Base-by-base conservation (phyloP, 2,797 vertebrate genomes). In the Acipenser transmontanus region DNA sequence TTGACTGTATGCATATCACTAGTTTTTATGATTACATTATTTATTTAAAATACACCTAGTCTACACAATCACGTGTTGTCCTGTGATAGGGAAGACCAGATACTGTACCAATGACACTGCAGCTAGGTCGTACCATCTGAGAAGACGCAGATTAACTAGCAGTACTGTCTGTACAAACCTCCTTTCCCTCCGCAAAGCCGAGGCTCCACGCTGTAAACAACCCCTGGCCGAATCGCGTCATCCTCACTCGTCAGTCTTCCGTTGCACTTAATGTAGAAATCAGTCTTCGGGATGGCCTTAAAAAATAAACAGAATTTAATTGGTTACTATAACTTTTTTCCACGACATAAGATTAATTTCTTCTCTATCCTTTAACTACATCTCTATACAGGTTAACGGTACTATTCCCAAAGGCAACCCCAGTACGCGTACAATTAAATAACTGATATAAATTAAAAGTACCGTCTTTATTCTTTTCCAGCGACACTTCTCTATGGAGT, bases 141-240 rank as follows among this genome's bases (percentile, higher is more conserved):
- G 5, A 52, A 8, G 12, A 8, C 5, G 8, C 50, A 2, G 50
- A 52, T 52, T 12, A 52, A 1, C 50, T 51, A 20, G 7, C 60
- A 9, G 11, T 0, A 17, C 51, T 8, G 2, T 65, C 8, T 8
- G 6, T 57, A 75, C 86, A 57, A 74, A 97, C 97, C 97, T 92
- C 97, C 97, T 87, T 99, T 99, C 49, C 97, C 97, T 7, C 95
- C 97, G 17, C 72, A 72, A 14, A 99, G 87, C 1, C 94, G 91
- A 5, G 92, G 89, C 70, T 95, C 93, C 87, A 99, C 62, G 13
- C 80, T 94, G 61, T 98, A 99, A 68, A 92, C 13, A 0, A 77
- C 78, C 47, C 94, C 97, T 73, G 80, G 63, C 62, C 85, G 90
- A 65, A 98, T 71, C 0, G 48, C 10, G 0, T 90, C 89, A 0